Evolutionary conservation across 2,113 vertebrate species (phyloP).

Genomic region (Poeciliopsis prolifica): DNA sequence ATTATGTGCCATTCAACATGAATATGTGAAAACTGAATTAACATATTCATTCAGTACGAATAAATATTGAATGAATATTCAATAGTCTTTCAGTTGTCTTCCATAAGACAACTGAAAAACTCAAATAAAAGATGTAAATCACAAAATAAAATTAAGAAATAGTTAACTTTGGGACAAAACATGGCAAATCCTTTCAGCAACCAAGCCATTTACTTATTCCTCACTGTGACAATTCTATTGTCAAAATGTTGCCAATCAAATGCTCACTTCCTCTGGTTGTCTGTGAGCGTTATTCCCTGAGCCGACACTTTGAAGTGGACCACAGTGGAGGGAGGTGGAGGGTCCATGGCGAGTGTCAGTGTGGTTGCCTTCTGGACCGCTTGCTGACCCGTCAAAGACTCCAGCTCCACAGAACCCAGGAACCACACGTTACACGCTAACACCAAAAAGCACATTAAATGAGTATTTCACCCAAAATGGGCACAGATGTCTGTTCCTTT

Average conservation of each 20-base stretch:
- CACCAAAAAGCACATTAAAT: not conserved
- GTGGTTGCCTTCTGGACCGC: slow-evolving; percentile 91
- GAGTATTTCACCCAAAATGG: not conserved
- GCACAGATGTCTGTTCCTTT: too few relatives aligned
- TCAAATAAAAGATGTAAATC: too few relatives aligned
- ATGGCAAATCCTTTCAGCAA: too few relatives aligned
- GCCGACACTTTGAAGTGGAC: slow-evolving; percentile 97
- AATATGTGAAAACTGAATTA: too few relatives aligned
- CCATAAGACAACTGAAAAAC: too few relatives aligned
- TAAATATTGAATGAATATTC: too few relatives aligned
- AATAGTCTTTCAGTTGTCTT: too few relatives aligned
- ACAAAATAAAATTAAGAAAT: too few relatives aligned
- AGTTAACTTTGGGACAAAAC: too few relatives aligned
- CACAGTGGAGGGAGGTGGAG: slow-evolving; percentile 84
- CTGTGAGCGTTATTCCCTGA: slow-evolving; percentile 94
- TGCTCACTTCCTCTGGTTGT: slow-evolving; percentile 96
- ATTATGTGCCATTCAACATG: too few relatives aligned
- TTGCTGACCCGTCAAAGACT: slow-evolving; percentile 93
- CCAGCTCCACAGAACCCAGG: slow-evolving; percentile 91
- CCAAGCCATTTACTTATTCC: too few relatives aligned
- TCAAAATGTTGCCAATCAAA: not conserved
- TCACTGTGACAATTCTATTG: not conserved
- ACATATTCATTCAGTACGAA: too few relatives aligned
- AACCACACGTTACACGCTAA: slow-evolving; percentile 96
- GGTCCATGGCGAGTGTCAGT: slow-evolving; percentile 82